Evolutionary conservation across 2,797 vertebrate species (phyloP).

Genomic region (Rhabdomys pumilio): DNA sequence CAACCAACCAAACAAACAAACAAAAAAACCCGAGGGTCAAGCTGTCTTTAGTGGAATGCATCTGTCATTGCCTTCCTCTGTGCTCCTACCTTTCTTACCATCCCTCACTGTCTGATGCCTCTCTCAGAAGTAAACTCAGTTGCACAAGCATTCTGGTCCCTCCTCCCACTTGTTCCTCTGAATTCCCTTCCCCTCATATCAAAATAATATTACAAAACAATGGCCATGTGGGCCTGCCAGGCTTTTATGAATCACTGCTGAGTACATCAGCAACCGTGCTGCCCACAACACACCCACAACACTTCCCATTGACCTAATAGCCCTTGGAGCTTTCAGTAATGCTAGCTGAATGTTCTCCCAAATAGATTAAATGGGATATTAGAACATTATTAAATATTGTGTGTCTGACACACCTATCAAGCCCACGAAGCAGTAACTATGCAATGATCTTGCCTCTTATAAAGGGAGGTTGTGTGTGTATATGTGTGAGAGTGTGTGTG

Average conservation of each 20-base stretch:
- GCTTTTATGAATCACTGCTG: background rate
- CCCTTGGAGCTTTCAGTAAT: background rate
- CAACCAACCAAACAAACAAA: too few relatives aligned
- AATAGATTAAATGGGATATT: background rate
- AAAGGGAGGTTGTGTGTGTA: background rate
- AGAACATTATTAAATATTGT: background rate
- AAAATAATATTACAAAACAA: background rate
- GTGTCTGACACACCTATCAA: background rate
- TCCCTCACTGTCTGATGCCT: background rate
- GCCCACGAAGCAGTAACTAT: background rate
- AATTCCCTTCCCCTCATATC: background rate
- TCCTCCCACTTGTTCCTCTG: background rate
- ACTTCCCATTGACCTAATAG: background rate
- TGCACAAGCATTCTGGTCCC: background rate
- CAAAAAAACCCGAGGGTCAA: background rate
- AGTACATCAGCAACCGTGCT: background rate
- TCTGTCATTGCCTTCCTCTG: background rate
- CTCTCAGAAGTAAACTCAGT: background rate
- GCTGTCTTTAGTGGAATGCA: fast-evolving
- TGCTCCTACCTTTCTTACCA: too few relatives aligned
- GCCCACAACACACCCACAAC: background rate
- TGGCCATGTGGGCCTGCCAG: background rate
- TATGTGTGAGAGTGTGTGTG: background rate
- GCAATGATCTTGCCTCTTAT: background rate
- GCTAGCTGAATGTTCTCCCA: background rate